Evolutionary conservation across 2,113 vertebrate species (phyloP).

Genomic region (Stegastes partitus): DNA sequence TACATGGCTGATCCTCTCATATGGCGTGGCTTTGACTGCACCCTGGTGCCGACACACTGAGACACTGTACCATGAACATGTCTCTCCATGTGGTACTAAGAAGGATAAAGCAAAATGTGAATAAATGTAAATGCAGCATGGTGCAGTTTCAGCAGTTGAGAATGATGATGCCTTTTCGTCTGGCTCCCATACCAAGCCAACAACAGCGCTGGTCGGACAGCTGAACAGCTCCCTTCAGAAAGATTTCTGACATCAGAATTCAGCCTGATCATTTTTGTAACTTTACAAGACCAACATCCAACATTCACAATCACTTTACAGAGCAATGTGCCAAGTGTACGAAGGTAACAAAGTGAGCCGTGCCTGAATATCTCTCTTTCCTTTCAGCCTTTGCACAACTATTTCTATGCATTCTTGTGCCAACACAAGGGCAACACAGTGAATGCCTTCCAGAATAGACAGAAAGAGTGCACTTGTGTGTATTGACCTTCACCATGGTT

Average conservation of each 20-base stretch:
- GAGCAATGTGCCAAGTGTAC: neutral
- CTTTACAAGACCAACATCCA: neutral
- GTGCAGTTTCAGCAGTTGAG: neutral
- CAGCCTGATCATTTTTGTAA: neutral
- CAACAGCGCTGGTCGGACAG: no score
- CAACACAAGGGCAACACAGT: neutral
- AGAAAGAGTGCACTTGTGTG: neutral
- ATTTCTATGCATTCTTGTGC: no score
- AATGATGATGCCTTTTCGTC: constrained; percentile 3
- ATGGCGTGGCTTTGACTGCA: constrained; percentile 28
- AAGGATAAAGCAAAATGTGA: constrained; percentile 1
- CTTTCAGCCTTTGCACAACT: neutral
- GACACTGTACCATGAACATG: constrained; percentile 10
- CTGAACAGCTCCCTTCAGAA: neutral
- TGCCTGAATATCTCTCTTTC: neutral
- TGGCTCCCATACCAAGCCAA: neutral
- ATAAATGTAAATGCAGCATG: neutral
- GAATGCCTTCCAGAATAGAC: neutral
- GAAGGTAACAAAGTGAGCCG: neutral
- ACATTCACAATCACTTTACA: neutral
- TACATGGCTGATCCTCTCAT: constrained; percentile 60
- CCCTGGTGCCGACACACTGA: constrained; percentile 1
- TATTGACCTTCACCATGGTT: no score
- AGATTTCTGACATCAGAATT: constrained; percentile 16
- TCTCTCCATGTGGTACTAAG: constrained; percentile 8